Conservation (phyloP, 2,113 vertebrate genomes). For the Chlamydotis undulata region DNA sequence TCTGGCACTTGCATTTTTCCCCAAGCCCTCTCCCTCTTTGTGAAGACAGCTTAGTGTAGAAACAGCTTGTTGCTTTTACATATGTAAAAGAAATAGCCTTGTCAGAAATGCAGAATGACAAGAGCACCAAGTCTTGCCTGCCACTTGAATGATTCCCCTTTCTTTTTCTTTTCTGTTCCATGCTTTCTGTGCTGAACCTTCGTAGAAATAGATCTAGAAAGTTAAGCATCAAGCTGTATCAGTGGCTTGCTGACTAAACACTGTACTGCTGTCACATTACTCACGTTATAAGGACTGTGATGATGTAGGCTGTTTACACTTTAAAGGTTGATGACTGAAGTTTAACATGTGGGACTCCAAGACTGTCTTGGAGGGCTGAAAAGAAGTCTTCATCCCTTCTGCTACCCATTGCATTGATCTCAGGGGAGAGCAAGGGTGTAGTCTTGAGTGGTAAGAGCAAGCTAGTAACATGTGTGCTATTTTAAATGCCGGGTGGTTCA, state of each 20-base stretch:
- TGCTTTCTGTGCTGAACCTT: neutral
- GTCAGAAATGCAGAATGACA: neutral
- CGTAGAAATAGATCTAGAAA: neutral
- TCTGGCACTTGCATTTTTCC: neutral
- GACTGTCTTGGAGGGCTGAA: neutral
- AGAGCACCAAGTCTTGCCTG: neutral
- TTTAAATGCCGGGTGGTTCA: neutral
- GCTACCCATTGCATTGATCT: neutral
- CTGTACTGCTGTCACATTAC: neutral
- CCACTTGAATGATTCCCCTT: neutral
- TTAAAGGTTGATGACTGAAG: neutral
- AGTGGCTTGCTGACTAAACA: neutral
- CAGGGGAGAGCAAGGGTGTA: no score
- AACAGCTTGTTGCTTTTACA: neutral
- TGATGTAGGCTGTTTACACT: neutral
- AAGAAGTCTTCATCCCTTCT: neutral
- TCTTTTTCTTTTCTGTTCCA: neutral
- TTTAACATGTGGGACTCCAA: neutral
- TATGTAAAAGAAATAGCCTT: neutral
- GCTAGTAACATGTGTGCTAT: neutral
- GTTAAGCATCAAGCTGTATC: neutral
- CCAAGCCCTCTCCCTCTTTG: neutral
- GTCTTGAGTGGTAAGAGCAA: neutral
- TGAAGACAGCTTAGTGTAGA: neutral
- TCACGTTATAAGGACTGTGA: neutral